Base-by-base conservation (phyloP, 2,888 invertebrate species). In the Melitaea athalia region DNA sequence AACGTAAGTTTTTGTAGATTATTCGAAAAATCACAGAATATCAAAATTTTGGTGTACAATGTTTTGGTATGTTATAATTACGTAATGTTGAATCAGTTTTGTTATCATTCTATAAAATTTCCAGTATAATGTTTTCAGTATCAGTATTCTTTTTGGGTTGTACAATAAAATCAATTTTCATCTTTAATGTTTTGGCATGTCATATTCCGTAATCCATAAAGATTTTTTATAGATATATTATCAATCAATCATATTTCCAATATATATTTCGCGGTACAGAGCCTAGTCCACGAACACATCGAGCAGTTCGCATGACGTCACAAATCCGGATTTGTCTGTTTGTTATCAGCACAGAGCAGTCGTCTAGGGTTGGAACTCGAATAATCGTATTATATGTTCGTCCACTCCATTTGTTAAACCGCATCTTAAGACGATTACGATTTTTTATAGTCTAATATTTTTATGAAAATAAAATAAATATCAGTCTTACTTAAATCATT, bases 261-360 rank as follows among this genome's bases (percentile, higher is more conserved):
- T 55, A 33, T 55, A 55, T 55, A 55, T 55, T 55, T 55, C 33
- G n/a, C 55, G 55, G 7, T 33, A 55, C 55, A 8, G 33, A 55
- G n/a, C 33, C n/a, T 38, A 17, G 33, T 33, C 33, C 6, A n/a
- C 33, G 55, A 69, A 68, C 68, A 68, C 71, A 64, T 59, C 59
- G 57, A 67, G 75, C 78, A 73, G 79, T 86, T 76, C 89, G 89
- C 90, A 85, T 91, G 92, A 91, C 85, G 92, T 85, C 91, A 87
- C 91, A 90, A 93, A 93, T 90, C 93, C 92, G 91, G 91, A 90
- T 92, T 87, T 90, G 89, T 88, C 88, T 91, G 89, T 91, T 89
- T 91, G 91, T 92, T 93, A 93, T 93, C 93, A 89, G 91, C 86
- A 82, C 80, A 84, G 86, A 84, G 91, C 93, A 92, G 85, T 87